These are phyloP conservation scores for Drosophila aldrichi DNA, from an alignment of 2,888 invertebrate species.

Conservation along the genomic window DNA sequence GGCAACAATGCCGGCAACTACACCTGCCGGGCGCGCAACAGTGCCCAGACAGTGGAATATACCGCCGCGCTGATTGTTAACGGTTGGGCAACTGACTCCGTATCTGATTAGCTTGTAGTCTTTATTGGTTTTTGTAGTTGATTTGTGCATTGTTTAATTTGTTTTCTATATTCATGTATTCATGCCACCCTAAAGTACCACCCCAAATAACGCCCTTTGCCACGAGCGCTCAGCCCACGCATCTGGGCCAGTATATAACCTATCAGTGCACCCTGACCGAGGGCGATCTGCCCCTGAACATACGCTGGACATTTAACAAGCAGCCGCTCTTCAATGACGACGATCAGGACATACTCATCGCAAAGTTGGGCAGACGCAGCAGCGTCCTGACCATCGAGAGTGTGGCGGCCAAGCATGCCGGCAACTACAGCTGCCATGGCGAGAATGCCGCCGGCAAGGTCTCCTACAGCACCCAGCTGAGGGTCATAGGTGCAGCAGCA, in stretches of 20 bases:
- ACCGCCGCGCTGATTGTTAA: constrained; percentile 87
- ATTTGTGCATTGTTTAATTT: constrained; percentile 16
- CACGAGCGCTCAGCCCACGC: constrained; percentile 88
- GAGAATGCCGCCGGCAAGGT: constrained; percentile 90
- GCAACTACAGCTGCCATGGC: constrained; percentile 91
- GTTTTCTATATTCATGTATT: not conserved
- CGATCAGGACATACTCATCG: constrained; percentile 86
- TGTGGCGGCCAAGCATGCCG: constrained; percentile 89
- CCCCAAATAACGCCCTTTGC: constrained; percentile 87
- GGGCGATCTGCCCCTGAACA: constrained; percentile 89
- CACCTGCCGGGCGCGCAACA: constrained; percentile 87
- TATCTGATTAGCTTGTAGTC: constrained; percentile 7
- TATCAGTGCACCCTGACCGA: constrained; percentile 88
- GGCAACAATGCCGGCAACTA: constrained; percentile 87
- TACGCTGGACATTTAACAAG: constrained; percentile 87
- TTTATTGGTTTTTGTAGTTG: constrained; percentile 11
- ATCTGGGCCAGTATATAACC: constrained; percentile 87
- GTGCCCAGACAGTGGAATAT: constrained; percentile 86
- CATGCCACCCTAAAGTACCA: constrained; percentile 59
- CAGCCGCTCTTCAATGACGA: constrained; percentile 83
- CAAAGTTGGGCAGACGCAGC: constrained; percentile 88
- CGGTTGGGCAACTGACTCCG: constrained; percentile 80
- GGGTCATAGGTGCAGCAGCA: constrained; percentile 88
- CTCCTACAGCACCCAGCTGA: constrained; percentile 89
- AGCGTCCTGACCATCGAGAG: constrained; percentile 90